These are phyloP conservation scores for Palythoa grandis DNA, from an alignment of 92 coral and sea anemone species.

Conservation along the genomic window DNA sequence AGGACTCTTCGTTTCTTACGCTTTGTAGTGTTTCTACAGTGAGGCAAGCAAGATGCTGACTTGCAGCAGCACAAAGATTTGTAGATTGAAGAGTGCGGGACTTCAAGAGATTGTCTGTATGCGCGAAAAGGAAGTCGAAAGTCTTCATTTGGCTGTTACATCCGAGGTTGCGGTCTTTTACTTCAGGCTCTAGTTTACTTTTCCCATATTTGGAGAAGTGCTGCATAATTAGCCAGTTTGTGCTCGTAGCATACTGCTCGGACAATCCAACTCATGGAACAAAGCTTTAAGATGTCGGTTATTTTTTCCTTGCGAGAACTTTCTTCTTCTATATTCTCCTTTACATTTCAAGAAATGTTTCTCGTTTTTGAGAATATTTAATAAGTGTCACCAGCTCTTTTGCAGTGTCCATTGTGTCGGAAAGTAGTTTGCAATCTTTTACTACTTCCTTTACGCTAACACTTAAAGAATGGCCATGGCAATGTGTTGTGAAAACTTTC, in stretches of 20 bases:
- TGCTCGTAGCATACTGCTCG: too few species aligned
- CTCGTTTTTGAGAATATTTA: constrained; percentile 58
- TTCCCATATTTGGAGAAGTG: constrained; percentile 44
- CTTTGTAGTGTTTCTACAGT: constrained; percentile 45
- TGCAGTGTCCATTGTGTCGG: constrained; percentile 49
- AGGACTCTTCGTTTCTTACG: constrained; percentile 49
- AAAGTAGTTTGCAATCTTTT: constrained; percentile 40
- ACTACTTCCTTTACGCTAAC: constrained; percentile 49
- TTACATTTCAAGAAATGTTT: constrained; percentile 39
- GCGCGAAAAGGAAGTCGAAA: constrained; percentile 45
- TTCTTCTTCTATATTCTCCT: constrained; percentile 42
- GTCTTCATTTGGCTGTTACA: too few species aligned
- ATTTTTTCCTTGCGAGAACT: constrained; percentile 30
- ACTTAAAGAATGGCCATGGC: constrained; percentile 42
- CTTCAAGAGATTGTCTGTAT: constrained; percentile 50
- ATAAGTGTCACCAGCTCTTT: constrained; percentile 46
- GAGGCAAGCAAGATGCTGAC: constrained; percentile 47
- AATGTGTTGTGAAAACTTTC: constrained; percentile 46
- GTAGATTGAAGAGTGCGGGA: constrained; percentile 36
- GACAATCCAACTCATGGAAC: constrained; percentile 62
- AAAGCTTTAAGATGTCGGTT: constrained; percentile 38
- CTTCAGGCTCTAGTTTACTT: constrained; percentile 43
- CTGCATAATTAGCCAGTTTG: constrained; percentile 42
- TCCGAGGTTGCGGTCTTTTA: constrained; percentile 49
- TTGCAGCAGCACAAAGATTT: constrained; percentile 40